These are phyloP conservation scores for Psittacula echo DNA, from an alignment of 2,797 vertebrate genomes.

Conservation along the genomic window DNA sequence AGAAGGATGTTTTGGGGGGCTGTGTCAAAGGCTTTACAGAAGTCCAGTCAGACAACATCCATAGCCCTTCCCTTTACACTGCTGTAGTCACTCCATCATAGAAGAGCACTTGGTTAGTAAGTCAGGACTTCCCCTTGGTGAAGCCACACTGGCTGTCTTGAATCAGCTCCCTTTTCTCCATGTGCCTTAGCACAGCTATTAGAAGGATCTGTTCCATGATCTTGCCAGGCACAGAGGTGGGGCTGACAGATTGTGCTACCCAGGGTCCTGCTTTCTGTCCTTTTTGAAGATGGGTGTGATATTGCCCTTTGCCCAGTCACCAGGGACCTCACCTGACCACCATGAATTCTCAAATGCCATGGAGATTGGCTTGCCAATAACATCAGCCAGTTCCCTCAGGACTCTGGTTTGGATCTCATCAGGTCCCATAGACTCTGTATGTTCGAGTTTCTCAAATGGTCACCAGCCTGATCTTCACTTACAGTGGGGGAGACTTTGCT, in stretches of 20 bases:
- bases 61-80: not conserved
- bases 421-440: not conserved
- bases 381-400: not conserved
- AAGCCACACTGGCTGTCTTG: not conserved
- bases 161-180: not conserved
- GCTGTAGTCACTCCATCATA: not conserved
- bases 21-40: not conserved
- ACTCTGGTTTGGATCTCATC: not conserved
- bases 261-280: not conserved
- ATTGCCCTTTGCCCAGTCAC: not conserved
- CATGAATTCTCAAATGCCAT: not conserved
- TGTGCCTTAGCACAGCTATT: not conserved
- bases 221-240: not conserved
- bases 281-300: not conserved
- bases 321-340: not conserved
- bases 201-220: not conserved
- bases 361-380: not conserved
- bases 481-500: not conserved
- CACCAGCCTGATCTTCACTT: not conserved
- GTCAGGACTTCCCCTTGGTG: not conserved
- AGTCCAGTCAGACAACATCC: accelerated
- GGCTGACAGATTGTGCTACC: not conserved
- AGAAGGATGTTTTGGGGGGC: not conserved
- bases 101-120: not conserved
- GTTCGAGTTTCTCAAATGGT: not conserved